phyloP scores from a whole-genome alignment of 1,140 invertebrate species.

The Listronotus oregonensis region DNA sequence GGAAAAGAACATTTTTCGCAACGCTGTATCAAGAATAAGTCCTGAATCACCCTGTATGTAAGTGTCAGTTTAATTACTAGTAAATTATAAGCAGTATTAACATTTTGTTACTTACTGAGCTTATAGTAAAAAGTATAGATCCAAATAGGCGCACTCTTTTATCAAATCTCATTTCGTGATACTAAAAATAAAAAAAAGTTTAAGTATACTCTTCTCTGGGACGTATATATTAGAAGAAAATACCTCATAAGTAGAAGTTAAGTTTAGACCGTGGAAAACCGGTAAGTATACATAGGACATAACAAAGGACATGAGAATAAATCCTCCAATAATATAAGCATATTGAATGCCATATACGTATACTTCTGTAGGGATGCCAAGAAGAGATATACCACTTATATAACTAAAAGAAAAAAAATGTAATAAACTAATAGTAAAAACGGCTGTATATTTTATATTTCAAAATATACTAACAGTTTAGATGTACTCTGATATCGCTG shows the following conservation, averaged over 20 bases:
- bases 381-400: conserved; percentile 66
- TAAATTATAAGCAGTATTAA: conserved; percentile 4
- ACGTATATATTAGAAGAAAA: conserved; percentile 3
- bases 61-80: no score
- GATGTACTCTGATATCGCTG: no score
- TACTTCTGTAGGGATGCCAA: conserved; percentile 82
- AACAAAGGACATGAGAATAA: conserved; percentile 67
- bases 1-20: no score
- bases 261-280: conserved; percentile 76
- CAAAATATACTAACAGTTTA: no score
- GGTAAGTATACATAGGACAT: conserved; percentile 76
- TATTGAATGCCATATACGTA: conserved; percentile 80
- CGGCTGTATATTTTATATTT: no score
- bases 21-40: no score
- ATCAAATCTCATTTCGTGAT: conserved; percentile 78
- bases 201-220: background rate
- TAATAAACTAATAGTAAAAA: no score
- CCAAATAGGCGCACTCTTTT: conserved; percentile 72
- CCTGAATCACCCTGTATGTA: no score
- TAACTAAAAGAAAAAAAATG: conserved; percentile 57
- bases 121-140: conserved; percentile 73
- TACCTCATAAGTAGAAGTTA: conserved; percentile 83
- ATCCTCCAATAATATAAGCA: conserved; percentile 65
- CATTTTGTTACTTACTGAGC: conserved; percentile 63
- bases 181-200: conserved; percentile 66